These are phyloP conservation scores for Tribolium madens DNA, from an alignment of 1,140 invertebrate genomes.

Conservation along the genomic window DNA sequence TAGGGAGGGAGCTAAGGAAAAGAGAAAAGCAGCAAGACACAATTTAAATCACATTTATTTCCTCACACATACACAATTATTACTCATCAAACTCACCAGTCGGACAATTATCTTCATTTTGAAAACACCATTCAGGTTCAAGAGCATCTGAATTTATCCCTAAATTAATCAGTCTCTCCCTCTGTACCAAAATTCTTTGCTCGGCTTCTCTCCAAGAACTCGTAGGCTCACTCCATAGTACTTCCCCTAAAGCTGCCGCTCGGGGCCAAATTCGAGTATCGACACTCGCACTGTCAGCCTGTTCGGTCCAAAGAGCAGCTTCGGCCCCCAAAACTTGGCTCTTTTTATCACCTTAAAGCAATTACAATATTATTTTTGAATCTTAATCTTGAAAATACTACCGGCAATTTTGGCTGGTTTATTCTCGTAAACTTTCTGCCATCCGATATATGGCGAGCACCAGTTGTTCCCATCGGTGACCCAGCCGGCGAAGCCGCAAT, in stretches of 20 bases:
- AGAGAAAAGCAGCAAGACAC: neutral
- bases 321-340: slow-evolving; percentile 74
- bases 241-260: slow-evolving; percentile 82
- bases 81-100: slow-evolving; percentile 58
- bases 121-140: slow-evolving; percentile 85
- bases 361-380: neutral
- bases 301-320: slow-evolving; percentile 85
- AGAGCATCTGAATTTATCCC: slow-evolving; percentile 78
- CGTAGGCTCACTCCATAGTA: slow-evolving; percentile 80
- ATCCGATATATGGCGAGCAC: slow-evolving; percentile 90
- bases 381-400: slow-evolving; percentile 3
- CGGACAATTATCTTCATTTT: slow-evolving; percentile 80
- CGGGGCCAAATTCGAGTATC: slow-evolving; percentile 83
- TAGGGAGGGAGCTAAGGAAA: neutral
- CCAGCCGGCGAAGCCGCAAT: slow-evolving; percentile 82
- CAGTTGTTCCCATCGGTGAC: slow-evolving; percentile 80
- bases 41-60: neutral
- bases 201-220: slow-evolving; percentile 75
- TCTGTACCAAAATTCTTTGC: slow-evolving; percentile 74
- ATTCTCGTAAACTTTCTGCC: slow-evolving; percentile 88
- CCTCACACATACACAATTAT: slow-evolving; percentile 1
- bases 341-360: slow-evolving; percentile 14
- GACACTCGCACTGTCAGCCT: slow-evolving; percentile 75
- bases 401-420: slow-evolving; percentile 73
- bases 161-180: slow-evolving; percentile 76